Evolutionary conservation across 2,888 invertebrate genomes (phyloP).

Genomic region (Drosophila acutilabella): DNA sequence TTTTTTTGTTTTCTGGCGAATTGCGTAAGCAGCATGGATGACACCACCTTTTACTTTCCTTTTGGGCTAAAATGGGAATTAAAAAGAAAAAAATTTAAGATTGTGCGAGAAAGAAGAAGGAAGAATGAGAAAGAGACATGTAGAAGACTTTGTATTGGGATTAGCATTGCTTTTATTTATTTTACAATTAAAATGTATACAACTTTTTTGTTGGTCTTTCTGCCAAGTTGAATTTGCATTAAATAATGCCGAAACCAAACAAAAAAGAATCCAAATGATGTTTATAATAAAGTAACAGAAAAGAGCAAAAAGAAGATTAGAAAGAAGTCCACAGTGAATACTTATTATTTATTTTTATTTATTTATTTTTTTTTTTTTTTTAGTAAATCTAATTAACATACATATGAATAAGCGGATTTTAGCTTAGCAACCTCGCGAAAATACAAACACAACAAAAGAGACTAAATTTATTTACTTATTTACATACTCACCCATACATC

Average conservation of each 20-base stretch:
- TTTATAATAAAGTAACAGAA: slow-evolving; percentile 25
- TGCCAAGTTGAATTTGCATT: slow-evolving; percentile 53
- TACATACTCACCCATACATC: slow-evolving; percentile 32
- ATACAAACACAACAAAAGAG: neutral
- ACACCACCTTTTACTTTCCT: slow-evolving; percentile 75
- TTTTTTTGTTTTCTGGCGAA: slow-evolving; percentile 26
- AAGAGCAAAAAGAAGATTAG: slow-evolving; percentile 29
- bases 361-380: slow-evolving; percentile 22
- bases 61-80: slow-evolving; percentile 49
- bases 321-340: slow-evolving; percentile 35
- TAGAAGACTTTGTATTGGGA: slow-evolving; percentile 15
- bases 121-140: slow-evolving; percentile 24
- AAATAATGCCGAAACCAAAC: slow-evolving; percentile 40
- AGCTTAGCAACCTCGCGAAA: slow-evolving; percentile 50
- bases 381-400: slow-evolving; percentile 78
- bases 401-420: slow-evolving; percentile 67
- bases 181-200: slow-evolving; percentile 52
- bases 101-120: slow-evolving; percentile 7
- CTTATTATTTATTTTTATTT: slow-evolving; percentile 40
- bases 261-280: slow-evolving; percentile 23
- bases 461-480: slow-evolving; percentile 28
- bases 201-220: slow-evolving; percentile 23
- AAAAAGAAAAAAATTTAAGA: slow-evolving; percentile 32
- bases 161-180: slow-evolving; percentile 42
- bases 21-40: slow-evolving; percentile 71